Base-by-base conservation (phyloP, 2,888 invertebrate genomes). In the Hyposoter didymator region DNA sequence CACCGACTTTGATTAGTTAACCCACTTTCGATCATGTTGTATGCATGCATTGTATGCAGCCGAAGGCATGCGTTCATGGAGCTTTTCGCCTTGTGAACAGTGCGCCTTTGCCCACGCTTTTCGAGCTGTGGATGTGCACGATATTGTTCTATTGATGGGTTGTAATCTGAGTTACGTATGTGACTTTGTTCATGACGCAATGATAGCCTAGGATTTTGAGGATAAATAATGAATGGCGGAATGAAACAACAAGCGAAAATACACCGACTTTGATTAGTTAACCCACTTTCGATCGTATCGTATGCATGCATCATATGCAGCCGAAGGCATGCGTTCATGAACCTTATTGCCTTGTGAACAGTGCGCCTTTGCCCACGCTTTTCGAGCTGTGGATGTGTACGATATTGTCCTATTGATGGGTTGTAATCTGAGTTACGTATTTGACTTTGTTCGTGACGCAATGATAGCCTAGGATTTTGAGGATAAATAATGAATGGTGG, bases 11-110 rank as follows among this genome's bases (percentile, higher is more conserved):
- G 35, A 35, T 35, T 35, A 35, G 35, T 35, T 35, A 35, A 35
- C 35, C 35, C 35, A 35, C 35, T 35, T 35, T 35, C 35, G 35
- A 4, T 35, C 35, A 5, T 35, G 6, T 35, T 6, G 35, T 35
- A 35, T 35, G 35, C 35, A 35, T 35, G 35, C 35, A 35, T 35
- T 6, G 6, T 35, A 35, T 35, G 35, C 35, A 35, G 35, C 35
- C 35, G 35, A 35, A 35, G 35, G 35, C 35, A 35, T 35, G 35
- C 35, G 35, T 35, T 35, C 35, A 35, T 35, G 35, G 4, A 55
- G 55, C 55, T 55, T 19, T 55, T 55, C 10, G 55, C 55, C 55
- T 55, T 22, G 55, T 55, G 55, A 55, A 55, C 55, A 55, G 55
- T 55, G 55, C 55, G 35, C 35, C 35, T 35, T 35, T 35, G 35